Evolutionary conservation across 2,888 invertebrate genomes (phyloP).

Genomic region (Anoplius nigerrimus): DNA sequence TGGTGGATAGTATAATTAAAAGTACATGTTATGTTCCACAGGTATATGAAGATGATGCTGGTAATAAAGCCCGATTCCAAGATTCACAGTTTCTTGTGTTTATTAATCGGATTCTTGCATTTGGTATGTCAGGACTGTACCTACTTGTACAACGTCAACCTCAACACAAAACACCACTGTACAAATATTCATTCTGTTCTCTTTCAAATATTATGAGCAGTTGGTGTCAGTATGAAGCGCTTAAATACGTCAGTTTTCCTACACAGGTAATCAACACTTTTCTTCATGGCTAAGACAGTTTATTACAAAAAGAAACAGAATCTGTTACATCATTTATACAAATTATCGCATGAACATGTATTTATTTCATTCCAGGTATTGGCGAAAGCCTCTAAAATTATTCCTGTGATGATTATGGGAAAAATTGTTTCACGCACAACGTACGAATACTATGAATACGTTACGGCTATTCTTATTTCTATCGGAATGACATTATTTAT

Average conservation of each 20-base stretch:
- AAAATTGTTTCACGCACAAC: slow-evolving; percentile 90
- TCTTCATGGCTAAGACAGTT: slow-evolving; percentile 3
- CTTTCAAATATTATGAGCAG: slow-evolving; percentile 98
- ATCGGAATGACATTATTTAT: slow-evolving; percentile 95
- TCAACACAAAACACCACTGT: slow-evolving; percentile 89
- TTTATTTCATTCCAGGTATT: slow-evolving; percentile 78
- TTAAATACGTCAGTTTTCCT: slow-evolving; percentile 98
- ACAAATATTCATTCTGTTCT: slow-evolving; percentile 96
- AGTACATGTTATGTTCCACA: slow-evolving; percentile 64
- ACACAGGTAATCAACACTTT: slow-evolving; percentile 83
- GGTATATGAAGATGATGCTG: slow-evolving; percentile 82
- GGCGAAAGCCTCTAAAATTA: slow-evolving; percentile 98
- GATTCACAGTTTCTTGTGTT: slow-evolving; percentile 99
- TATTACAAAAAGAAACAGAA: slow-evolving; percentile 5
- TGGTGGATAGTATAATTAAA: background rate
- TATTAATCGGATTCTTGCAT: slow-evolving; percentile 93
- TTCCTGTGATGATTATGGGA: slow-evolving; percentile 99
- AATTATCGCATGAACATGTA: slow-evolving; percentile 7
- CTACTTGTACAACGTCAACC: slow-evolving; percentile 80
- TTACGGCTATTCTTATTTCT: slow-evolving; percentile 92
- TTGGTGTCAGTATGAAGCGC: slow-evolving; percentile 99
- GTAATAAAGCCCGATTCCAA: slow-evolving; percentile 83
- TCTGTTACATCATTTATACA: no score
- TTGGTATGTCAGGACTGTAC: slow-evolving; percentile 82
- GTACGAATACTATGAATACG: slow-evolving; percentile 94